Evolutionary conservation across 2,113 vertebrate species (phyloP).

Genomic region (Gyps fulvus): DNA sequence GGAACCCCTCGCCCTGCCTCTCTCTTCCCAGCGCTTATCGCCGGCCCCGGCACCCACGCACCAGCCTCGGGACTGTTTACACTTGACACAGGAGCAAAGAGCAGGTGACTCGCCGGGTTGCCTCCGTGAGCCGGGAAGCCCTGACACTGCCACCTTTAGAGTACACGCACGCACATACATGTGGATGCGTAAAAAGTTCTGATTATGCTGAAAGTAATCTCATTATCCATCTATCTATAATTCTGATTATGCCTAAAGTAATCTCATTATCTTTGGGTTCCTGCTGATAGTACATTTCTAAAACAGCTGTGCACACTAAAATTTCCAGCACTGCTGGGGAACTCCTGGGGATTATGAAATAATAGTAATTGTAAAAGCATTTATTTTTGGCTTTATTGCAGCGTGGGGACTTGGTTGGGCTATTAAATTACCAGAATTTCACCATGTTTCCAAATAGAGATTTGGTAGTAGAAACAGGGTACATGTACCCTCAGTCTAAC

Average conservation of each 20-base stretch:
- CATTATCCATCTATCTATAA: neutral
- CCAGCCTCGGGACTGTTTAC: neutral
- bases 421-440: neutral
- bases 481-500: neutral
- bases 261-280: neutral
- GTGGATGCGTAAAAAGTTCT: neutral
- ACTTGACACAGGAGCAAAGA: constrained; percentile 41
- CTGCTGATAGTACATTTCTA: neutral
- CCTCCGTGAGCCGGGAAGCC: neutral
- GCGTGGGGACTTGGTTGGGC: neutral
- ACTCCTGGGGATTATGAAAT: constrained; percentile 18
- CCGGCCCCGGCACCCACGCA: neutral
- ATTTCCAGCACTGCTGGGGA: constrained; percentile 17
- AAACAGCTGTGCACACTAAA: neutral
- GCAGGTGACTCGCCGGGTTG: constrained; percentile 16
- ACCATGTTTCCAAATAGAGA: neutral
- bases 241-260: neutral
- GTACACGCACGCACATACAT: neutral
- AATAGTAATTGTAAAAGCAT: neutral
- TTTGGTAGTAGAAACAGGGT: neutral
- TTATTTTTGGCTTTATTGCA: constrained; percentile 1
- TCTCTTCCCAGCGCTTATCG: neutral
- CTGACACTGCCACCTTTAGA: neutral
- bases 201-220: neutral
- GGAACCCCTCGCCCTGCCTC: neutral